Evolutionary conservation across 2,113 vertebrate genomes (phyloP).

Genomic region (Pteropus alecto): DNA sequence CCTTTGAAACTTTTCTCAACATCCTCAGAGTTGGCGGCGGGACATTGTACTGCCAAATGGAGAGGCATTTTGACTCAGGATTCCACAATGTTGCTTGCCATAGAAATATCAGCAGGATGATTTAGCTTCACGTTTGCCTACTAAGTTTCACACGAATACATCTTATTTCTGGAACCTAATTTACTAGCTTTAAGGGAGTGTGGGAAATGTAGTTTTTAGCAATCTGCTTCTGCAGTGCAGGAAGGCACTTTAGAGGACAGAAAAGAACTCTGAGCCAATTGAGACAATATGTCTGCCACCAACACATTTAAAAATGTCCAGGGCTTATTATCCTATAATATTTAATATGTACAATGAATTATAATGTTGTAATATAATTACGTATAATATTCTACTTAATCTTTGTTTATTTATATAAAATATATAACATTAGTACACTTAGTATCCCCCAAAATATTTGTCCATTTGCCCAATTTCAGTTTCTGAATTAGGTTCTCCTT

Average conservation of each 20-base stretch:
- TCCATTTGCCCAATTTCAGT: background rate
- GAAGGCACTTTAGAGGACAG: background rate
- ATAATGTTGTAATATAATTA: background rate
- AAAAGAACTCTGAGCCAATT: background rate
- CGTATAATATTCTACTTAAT: background rate
- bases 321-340: background rate
- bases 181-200: background rate
- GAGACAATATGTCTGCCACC: background rate
- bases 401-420: constrained; percentile 16
- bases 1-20: background rate
- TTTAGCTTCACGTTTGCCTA: background rate
- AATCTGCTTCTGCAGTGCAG: background rate
- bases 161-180: background rate
- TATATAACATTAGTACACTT: background rate
- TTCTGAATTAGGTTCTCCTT: constrained; percentile 16
- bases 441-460: background rate
- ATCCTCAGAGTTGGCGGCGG: background rate
- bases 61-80: background rate
- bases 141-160: background rate
- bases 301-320: background rate
- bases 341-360: background rate
- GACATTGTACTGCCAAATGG: background rate
- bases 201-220: background rate
- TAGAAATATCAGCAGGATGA: background rate
- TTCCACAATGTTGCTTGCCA: background rate